Evolutionary conservation across 2,797 vertebrate species (phyloP).

Genomic region (Lerista edwardsae): DNA sequence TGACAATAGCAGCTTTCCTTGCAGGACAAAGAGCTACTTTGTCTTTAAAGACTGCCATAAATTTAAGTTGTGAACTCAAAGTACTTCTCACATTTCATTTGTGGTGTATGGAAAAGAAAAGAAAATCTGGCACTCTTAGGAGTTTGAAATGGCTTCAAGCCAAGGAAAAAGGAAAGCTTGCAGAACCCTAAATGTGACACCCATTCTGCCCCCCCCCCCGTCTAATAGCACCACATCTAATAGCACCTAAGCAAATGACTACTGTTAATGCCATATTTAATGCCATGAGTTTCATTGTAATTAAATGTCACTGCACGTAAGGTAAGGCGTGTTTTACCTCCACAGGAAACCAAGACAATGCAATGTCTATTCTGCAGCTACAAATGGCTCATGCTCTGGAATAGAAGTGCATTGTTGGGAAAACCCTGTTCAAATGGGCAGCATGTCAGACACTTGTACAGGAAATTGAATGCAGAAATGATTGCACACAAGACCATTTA

Average conservation of each 20-base stretch:
- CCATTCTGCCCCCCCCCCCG: background rate
- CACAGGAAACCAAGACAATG: slow-evolving; percentile 37
- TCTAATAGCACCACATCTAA: too few species aligned
- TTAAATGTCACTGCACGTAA: background rate
- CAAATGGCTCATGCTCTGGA: slow-evolving; percentile 40
- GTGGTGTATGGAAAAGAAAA: background rate
- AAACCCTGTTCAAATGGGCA: slow-evolving; percentile 56
- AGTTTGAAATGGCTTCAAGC: background rate
- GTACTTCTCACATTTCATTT: background rate
- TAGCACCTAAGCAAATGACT: background rate
- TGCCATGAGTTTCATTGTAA: background rate
- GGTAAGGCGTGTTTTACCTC: background rate
- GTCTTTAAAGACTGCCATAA: background rate
- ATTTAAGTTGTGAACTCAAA: background rate
- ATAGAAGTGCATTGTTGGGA: slow-evolving; percentile 33
- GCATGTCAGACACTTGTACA: slow-evolving; percentile 70
- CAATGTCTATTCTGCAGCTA: slow-evolving; percentile 35
- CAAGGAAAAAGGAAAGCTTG: background rate
- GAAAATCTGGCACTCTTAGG: background rate
- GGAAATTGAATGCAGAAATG: slow-evolving; percentile 77
- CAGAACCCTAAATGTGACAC: background rate
- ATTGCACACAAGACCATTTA: slow-evolving; percentile 61
- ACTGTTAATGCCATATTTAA: background rate
- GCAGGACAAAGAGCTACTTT: too few species aligned
- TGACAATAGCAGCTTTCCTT: too few species aligned